These are phyloP conservation scores for Eumacrocentrus americanus DNA, from an alignment of 2,888 invertebrate genomes.

Conservation along the genomic window DNA sequence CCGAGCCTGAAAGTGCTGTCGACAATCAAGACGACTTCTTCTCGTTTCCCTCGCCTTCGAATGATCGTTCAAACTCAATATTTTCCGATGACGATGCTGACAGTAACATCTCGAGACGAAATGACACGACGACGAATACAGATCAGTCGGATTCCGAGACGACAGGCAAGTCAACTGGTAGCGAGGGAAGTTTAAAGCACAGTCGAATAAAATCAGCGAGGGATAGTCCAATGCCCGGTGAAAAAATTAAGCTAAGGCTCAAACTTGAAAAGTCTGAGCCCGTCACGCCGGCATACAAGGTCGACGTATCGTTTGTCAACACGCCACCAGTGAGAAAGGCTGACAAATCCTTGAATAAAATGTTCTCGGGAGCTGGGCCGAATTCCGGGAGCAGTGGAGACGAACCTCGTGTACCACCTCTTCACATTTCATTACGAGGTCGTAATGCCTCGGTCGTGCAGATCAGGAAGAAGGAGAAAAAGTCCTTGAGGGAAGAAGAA, in stretches of 20 bases:
- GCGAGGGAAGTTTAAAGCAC: constrained; percentile 65
- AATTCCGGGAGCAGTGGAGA: constrained; percentile 60
- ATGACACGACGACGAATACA: constrained; percentile 62
- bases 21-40: constrained; percentile 62
- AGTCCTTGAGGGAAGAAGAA: constrained; percentile 65
- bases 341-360: constrained; percentile 62
- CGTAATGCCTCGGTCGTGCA: constrained; percentile 83
- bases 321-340: constrained; percentile 60
- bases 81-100: constrained; percentile 70
- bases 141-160: constrained; percentile 67
- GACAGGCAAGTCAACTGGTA: constrained; percentile 66
- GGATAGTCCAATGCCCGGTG: constrained; percentile 64
- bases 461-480: constrained; percentile 73
- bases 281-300: constrained; percentile 79
- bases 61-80: constrained; percentile 64
- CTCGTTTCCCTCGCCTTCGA: constrained; percentile 61
- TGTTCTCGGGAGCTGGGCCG: constrained; percentile 60
- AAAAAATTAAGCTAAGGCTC: constrained; percentile 81
- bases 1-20: constrained; percentile 63
- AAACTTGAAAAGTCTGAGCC: constrained; percentile 86
- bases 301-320: constrained; percentile 77
- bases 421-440: constrained; percentile 85
- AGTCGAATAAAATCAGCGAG: constrained; percentile 52
- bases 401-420: constrained; percentile 83
- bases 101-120: constrained; percentile 64